Percentiles rank a stretch among this genome's conserved stretches.
Conservation (phyloP, 2,797 vertebrate genomes). For the Neopelma chrysocephalum region DNA sequence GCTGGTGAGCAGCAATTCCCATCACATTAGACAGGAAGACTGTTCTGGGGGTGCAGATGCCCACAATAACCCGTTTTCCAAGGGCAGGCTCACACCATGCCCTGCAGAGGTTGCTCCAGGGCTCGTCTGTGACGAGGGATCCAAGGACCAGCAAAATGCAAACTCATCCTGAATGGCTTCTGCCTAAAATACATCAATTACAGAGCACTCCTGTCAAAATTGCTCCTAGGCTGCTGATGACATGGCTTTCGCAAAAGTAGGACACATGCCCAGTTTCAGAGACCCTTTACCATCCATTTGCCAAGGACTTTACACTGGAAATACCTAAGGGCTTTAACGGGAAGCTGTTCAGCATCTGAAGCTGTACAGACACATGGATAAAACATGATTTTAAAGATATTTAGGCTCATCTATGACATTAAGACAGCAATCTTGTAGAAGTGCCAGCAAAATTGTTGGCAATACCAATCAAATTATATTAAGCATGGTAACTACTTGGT, state of each 20-base stretch:
- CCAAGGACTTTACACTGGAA: not conserved
- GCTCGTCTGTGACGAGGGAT: not conserved
- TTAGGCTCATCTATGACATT: not conserved
- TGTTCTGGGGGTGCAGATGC: not conserved
- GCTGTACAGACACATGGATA: not conserved
- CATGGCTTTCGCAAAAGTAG: not conserved
- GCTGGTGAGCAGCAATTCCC: not conserved
- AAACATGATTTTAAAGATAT: not conserved
- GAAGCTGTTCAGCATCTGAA: not conserved
- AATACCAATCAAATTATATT: not conserved
- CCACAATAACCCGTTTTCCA: fast-evolving
- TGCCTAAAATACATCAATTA: not conserved
- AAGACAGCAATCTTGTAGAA: not conserved
- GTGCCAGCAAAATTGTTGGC: not conserved
- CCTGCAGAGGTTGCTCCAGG: not conserved
- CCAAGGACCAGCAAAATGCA: not conserved
- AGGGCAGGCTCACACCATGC: not conserved
- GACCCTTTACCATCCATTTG: not conserved
- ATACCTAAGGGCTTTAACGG: not conserved
- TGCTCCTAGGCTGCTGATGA: not conserved
- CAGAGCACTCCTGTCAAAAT: not conserved
- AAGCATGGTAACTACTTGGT: not conserved
- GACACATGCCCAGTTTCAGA: not conserved
- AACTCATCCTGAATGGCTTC: not conserved
- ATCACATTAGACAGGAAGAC: fast-evolving